Conservation (phyloP, 2,888 invertebrate genomes). For the Sceliomorpha sp. region DNA sequence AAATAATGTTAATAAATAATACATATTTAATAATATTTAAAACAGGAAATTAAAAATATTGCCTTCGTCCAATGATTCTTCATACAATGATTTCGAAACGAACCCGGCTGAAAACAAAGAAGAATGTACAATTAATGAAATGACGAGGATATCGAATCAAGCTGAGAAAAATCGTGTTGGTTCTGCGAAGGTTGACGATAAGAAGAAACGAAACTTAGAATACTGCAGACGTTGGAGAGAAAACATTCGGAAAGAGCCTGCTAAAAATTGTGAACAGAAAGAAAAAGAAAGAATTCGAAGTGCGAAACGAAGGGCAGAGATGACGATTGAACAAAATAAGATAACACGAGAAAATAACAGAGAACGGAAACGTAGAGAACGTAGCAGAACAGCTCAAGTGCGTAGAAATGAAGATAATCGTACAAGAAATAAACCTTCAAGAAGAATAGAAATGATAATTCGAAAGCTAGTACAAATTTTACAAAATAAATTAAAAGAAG, state of each 20-base stretch:
- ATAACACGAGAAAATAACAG: conserved; percentile 17
- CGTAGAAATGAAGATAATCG: conserved; percentile 1
- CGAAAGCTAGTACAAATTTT: conserved; percentile 1
- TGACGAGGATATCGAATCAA: background rate
- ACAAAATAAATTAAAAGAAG: conserved; percentile 6
- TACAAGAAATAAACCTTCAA: conserved; percentile 10
- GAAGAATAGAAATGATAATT: conserved; percentile 11
- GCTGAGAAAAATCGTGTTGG: conserved; percentile 1
- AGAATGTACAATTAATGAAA: background rate
- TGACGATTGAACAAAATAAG: conserved; percentile 11
- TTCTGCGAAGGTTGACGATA: conserved; percentile 11
- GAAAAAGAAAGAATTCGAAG: conserved; percentile 27
- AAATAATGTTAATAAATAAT: no score
- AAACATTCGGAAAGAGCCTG: background rate
- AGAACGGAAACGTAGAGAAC: conserved; percentile 20
- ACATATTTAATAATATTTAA: conserved; percentile 10
- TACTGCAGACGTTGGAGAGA: conserved; percentile 9
- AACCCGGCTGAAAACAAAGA: background rate
- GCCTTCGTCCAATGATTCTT: background rate
- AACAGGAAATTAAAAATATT: conserved; percentile 4
- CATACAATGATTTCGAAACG: background rate
- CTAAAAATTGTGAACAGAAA: conserved; percentile 7
- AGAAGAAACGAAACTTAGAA: conserved; percentile 11
- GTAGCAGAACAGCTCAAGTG: background rate
- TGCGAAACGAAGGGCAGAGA: conserved; percentile 17